Evolutionary conservation across 2,113 vertebrate species (phyloP).

Genomic region (Rhadina sibilatrix): DNA sequence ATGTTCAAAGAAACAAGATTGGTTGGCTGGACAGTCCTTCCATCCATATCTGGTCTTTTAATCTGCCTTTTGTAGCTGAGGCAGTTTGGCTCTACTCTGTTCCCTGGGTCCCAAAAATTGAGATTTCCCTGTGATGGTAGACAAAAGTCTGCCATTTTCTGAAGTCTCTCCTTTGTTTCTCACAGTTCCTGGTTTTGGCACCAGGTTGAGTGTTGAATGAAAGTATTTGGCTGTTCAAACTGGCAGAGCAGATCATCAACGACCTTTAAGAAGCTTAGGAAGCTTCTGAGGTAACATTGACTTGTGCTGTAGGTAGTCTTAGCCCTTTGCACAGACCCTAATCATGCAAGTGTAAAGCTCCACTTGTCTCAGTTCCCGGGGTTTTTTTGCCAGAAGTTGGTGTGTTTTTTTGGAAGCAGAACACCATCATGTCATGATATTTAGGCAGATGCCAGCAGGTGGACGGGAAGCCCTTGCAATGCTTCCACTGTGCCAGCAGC

Average conservation of each 20-base stretch:
- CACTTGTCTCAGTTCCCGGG: background rate
- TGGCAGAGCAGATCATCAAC: background rate
- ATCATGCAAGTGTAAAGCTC: background rate
- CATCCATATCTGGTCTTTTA: background rate
- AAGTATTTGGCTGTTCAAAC: background rate
- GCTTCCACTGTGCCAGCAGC: background rate
- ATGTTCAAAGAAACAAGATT: background rate
- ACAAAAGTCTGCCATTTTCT: background rate
- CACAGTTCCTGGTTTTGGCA: background rate
- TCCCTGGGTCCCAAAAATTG: fast-evolving
- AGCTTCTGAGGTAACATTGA: background rate
- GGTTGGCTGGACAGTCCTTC: background rate
- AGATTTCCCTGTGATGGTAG: background rate
- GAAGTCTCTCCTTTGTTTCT: background rate
- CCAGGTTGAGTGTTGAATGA: background rate
- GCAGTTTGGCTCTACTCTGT: background rate
- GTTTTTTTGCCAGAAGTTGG: background rate
- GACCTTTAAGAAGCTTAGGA: background rate
- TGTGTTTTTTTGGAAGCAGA: constrained; percentile 11
- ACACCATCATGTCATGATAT: background rate
- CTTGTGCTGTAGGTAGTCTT: background rate
- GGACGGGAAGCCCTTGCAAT: background rate
- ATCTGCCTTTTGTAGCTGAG: background rate
- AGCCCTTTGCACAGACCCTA: fast-evolving
- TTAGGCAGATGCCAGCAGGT: background rate